Conservation (phyloP, 2,797 vertebrate genomes). For the Prionace glauca region DNA sequence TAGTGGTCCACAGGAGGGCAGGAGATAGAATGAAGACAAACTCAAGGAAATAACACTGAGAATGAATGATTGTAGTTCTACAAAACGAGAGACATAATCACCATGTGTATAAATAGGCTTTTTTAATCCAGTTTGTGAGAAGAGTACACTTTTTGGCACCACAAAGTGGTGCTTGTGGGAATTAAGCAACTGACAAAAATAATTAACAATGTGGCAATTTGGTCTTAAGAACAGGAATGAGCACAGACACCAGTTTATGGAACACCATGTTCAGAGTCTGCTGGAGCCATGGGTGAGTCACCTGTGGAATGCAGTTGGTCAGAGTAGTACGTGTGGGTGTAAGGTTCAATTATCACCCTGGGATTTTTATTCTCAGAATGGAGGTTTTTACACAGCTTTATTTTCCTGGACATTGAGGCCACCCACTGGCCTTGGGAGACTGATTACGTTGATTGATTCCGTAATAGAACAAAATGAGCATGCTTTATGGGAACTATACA, state of each 20-base stretch:
- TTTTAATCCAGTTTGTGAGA: not conserved
- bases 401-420: not conserved
- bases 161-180: not conserved
- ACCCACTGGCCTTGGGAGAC: not conserved
- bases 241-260: not conserved
- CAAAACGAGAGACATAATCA: not conserved
- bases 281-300: not conserved
- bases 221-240: not conserved
- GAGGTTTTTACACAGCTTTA: not conserved
- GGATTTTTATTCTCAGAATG: not conserved
- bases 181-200: not conserved
- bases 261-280: not conserved
- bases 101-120: not conserved
- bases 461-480: not conserved
- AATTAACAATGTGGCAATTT: not conserved
- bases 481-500: not conserved
- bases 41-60: not conserved
- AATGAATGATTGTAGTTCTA: not conserved
- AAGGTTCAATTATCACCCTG: not conserved
- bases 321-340: not conserved
- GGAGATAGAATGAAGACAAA: not conserved
- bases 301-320: not conserved
- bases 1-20: not conserved
- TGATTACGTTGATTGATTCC: too few species aligned
- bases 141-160: not conserved